Evolutionary conservation across 2,888 invertebrate genomes (phyloP).

Genomic region (Candidula unifasciata): DNA sequence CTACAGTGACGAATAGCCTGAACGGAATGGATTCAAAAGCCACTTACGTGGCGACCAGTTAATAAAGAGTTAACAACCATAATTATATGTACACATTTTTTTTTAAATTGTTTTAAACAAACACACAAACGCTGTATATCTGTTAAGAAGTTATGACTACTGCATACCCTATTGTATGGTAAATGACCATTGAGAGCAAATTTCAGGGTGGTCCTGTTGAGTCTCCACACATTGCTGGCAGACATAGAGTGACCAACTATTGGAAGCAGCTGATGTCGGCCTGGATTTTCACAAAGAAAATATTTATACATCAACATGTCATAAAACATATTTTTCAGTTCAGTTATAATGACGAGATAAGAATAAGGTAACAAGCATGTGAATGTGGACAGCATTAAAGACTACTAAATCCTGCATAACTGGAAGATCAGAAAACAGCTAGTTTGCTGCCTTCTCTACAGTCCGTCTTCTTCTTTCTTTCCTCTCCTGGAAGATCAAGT

Average conservation of each 20-base stretch:
- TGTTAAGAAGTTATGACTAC: no score
- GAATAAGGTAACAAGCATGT: background rate
- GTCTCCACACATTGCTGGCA: conserved; percentile 93
- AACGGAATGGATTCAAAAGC: no score
- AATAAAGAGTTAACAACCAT: background rate
- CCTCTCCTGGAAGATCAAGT: no score
- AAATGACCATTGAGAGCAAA: conserved; percentile 86
- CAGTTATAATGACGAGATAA: background rate
- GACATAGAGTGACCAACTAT: conserved; percentile 90
- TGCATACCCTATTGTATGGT: conserved; percentile 87
- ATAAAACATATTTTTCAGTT: background rate
- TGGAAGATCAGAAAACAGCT: no score
- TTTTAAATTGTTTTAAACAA: no score
- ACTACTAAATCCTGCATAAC: no score
- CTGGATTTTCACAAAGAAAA: conserved; percentile 58
- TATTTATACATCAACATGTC: background rate
- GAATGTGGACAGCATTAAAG: background rate
- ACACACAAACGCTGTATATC: no score
- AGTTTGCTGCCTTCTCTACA: no score
- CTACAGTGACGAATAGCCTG: no score
- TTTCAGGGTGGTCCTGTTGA: conserved; percentile 89
- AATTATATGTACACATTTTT: background rate
- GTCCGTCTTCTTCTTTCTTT: no score
- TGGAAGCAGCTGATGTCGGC: conserved; percentile 91
- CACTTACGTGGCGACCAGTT: no score